Conservation (phyloP, 2,888 invertebrate genomes). For the Diogma glabrata region DNA sequence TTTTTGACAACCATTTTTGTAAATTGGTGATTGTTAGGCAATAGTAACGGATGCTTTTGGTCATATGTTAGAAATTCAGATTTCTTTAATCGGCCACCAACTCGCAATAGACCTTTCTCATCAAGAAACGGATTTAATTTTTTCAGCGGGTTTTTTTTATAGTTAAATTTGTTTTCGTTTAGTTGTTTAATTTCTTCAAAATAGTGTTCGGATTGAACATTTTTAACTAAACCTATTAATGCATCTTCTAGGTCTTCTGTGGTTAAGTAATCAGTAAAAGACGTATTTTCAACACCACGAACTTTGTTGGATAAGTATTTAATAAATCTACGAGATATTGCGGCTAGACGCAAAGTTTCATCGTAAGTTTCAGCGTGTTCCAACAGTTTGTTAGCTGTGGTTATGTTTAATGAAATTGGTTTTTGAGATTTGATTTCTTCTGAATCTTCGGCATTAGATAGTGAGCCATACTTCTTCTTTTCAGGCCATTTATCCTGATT, state of each 20-base stretch:
- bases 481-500: too few relatives aligned
- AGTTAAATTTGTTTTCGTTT: not conserved
- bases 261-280: not conserved
- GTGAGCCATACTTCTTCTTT: too few relatives aligned
- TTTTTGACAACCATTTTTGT: not conserved
- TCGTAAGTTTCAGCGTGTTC: not conserved
- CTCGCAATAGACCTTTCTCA: not conserved
- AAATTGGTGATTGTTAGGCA: not conserved
- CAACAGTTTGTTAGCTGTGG: not conserved
- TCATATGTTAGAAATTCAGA: not conserved
- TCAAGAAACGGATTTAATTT: not conserved
- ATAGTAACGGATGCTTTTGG: not conserved
- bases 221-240: not conserved
- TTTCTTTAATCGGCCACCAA: not conserved
- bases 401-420: not conserved
- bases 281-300: not conserved
- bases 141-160: not conserved
- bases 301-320: not conserved
- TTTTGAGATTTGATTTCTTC: not conserved
- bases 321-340: not conserved
- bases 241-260: not conserved
- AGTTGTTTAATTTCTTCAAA: not conserved
- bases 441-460: too few relatives aligned
- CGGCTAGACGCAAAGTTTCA: not conserved
- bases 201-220: not conserved